Conservation (phyloP, 2,888 invertebrate species). For the Mimas tiliae region DNA sequence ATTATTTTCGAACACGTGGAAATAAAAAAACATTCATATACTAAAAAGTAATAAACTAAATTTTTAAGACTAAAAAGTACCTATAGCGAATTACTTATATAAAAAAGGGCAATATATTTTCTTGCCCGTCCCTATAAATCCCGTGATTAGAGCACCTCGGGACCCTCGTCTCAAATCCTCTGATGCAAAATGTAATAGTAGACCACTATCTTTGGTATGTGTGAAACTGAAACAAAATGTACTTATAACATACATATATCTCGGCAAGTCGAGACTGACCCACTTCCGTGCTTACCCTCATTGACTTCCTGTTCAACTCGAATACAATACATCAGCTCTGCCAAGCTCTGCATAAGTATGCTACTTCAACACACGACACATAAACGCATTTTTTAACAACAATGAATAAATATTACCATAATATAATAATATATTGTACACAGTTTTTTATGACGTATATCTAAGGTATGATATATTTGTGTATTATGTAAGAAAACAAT, state of each 20-base stretch:
- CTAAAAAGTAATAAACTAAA: neutral
- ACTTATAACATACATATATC: too few species aligned
- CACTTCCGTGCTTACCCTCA: slow-evolving; percentile 41
- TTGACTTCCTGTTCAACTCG: slow-evolving; percentile 38
- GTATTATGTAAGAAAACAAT: too few species aligned
- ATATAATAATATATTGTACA: too few species aligned
- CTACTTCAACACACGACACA: neutral
- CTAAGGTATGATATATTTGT: too few species aligned
- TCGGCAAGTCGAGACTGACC: slow-evolving; percentile 34
- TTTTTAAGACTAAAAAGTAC: neutral
- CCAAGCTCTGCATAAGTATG: slow-evolving; percentile 6
- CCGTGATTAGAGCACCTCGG: slow-evolving; percentile 9
- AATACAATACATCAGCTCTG: slow-evolving; percentile 31
- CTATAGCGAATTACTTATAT: neutral
- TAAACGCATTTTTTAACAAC: neutral
- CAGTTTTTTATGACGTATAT: too few species aligned
- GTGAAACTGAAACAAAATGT: slow-evolving; percentile 12
- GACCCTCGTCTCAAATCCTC: slow-evolving; percentile 15
- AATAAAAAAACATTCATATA: too few species aligned
- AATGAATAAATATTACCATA: too few species aligned
- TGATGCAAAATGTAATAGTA: slow-evolving; percentile 6
- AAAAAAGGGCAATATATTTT: neutral
- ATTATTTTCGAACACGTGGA: too few species aligned
- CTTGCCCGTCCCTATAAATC: slow-evolving; percentile 7
- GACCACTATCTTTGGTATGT: neutral